Evolutionary conservation across 2,113 vertebrate species (phyloP).

Genomic region (Mormyrus iriodes): DNA sequence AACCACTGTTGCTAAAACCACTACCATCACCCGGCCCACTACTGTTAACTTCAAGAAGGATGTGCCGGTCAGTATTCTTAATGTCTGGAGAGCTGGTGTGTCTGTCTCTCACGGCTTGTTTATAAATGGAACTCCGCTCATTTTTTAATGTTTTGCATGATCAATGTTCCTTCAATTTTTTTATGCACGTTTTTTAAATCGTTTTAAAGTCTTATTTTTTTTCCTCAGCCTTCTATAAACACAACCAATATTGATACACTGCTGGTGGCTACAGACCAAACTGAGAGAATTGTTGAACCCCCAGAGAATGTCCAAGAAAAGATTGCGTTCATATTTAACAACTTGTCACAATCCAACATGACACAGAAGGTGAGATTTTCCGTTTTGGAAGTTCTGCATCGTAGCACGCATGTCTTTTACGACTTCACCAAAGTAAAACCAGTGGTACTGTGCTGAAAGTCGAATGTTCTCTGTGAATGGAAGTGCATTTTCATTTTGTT

Average conservation of each 20-base stretch:
- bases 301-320: constrained; percentile 97
- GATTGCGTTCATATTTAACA: constrained; percentile 98
- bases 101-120: neutral
- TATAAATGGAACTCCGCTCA: neutral
- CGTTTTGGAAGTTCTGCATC: neutral
- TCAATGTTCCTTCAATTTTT: neutral
- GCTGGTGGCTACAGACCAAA: constrained; percentile 94
- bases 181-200: neutral
- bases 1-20: constrained; percentile 88
- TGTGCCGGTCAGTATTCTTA: constrained; percentile 76
- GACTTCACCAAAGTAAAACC: neutral
- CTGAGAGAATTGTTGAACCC: constrained; percentile 92
- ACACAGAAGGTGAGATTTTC: constrained; percentile 80
- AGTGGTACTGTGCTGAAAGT: neutral
- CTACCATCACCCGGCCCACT: constrained; percentile 87
- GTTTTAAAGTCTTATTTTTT: neutral
- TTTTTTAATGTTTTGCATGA: neutral
- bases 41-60: constrained; percentile 96
- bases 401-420: neutral
- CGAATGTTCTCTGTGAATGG: neutral
- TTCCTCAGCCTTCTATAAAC: constrained; percentile 89
- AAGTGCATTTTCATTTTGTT: neutral
- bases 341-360: constrained; percentile 98
- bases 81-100: constrained; percentile 4
- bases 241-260: constrained; percentile 97